Conservation (phyloP, 2,113 vertebrate genomes). For the Loxodonta africana region DNA sequence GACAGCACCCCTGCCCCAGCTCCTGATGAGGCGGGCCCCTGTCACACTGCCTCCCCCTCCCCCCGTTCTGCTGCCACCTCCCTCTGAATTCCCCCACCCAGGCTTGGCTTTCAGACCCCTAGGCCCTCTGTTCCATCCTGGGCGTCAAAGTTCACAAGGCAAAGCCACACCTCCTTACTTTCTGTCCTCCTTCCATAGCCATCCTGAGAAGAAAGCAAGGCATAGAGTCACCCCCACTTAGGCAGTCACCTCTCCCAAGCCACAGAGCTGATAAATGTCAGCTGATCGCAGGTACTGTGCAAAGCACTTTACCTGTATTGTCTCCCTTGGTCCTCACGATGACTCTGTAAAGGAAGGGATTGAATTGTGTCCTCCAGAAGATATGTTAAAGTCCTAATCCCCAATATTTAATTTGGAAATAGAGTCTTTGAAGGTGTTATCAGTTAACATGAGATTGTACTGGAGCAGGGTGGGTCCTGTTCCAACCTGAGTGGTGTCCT, state of each 20-base stretch:
- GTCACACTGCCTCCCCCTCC: background rate
- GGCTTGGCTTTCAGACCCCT: background rate
- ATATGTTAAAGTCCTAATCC: background rate
- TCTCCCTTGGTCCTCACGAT: fast-evolving
- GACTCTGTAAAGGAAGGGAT: background rate
- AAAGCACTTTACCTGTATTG: background rate
- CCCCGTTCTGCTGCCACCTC: background rate
- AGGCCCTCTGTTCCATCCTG: background rate
- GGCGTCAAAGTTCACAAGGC: background rate
- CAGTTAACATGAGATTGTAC: background rate
- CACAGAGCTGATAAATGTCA: background rate
- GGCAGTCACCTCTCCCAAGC: background rate
- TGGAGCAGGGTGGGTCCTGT: background rate
- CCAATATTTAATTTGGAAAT: background rate
- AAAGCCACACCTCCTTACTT: background rate
- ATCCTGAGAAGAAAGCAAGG: background rate
- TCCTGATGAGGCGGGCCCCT: no score
- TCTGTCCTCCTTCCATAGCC: background rate
- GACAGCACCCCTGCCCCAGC: no score
- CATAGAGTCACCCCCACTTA: no score
- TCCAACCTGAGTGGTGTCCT: background rate
- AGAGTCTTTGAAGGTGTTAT: background rate
- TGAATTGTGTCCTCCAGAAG: background rate
- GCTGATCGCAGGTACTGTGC: background rate
- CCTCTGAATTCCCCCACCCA: background rate